These are phyloP conservation scores for Diadophis punctatus DNA, from an alignment of 2,113 vertebrate genomes.

Conservation along the genomic window DNA sequence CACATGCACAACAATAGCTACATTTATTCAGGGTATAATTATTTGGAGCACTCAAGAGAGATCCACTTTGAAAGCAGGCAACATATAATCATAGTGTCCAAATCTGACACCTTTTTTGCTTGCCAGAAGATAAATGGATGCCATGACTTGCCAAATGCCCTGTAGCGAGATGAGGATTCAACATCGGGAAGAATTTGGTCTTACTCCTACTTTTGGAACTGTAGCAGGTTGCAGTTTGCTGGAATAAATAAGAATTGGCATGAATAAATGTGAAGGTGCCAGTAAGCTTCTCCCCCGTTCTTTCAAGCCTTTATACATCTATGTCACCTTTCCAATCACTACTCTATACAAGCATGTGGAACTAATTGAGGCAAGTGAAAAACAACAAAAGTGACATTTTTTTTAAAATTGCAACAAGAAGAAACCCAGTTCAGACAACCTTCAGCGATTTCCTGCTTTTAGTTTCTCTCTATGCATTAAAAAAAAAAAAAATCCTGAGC, in stretches of 20 bases:
- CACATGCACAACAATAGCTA: not conserved
- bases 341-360: no score
- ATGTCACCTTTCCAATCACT: not conserved
- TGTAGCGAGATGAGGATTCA: not conserved
- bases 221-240: not conserved
- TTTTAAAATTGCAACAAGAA: not conserved
- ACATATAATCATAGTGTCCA: not conserved
- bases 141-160: not conserved
- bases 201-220: not conserved
- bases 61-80: not conserved
- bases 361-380: not conserved
- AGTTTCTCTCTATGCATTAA: not conserved
- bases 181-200: not conserved
- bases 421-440: not conserved
- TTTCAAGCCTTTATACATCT: not conserved
- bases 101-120: not conserved
- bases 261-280: not conserved
- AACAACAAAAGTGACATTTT: not conserved
- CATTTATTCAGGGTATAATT: not conserved
- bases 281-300: not conserved
- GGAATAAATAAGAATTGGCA: not conserved
- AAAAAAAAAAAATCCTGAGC: not conserved
- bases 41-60: not conserved
- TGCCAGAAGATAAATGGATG: not conserved
- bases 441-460: constrained; percentile 10